Evolutionary conservation across 2,888 invertebrate species (phyloP), one percentile per base, ranked within the genome.

Genomic region (Yponomeuta malinellus): DNA sequence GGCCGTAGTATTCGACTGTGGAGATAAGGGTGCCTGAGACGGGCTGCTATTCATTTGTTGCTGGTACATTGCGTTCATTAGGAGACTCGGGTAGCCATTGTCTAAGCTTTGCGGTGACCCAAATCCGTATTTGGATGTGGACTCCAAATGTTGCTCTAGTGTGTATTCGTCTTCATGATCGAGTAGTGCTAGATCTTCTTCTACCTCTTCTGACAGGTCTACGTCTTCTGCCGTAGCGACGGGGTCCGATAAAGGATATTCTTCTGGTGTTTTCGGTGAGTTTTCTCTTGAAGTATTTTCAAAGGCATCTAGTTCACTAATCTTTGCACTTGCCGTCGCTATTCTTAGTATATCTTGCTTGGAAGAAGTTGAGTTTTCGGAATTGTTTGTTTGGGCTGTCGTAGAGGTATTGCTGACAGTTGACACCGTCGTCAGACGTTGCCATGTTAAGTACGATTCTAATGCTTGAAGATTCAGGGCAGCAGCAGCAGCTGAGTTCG

Each of bases 391-490:
- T 82, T 82, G 85, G 73, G 77, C 83, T 75, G 66, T 80, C 72
- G 75, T 83, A 81, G 73, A 64, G 29, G 88, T 79, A 73, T 79
- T 86, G 74, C 84, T 89, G 70, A 93, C 90, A n/a, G 94, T 91
- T n/a, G 94, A 94, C 70, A 94, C 94, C 37, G 94, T 93, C 69
- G 96, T 96, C 71, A 97, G 93, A 75, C 97, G 94, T 89, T 97
- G 97, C 74, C 97, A 89, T 69, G 97, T 95, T 83, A 97, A 93
- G 90, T 97, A 97, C 67, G 96, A 97, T 92, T 97, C 97, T 73
- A 97, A 89, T 48, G 97, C 97, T 89, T 97, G 97, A 59, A 97
- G 93, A 84, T 97, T 97, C 31, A 97, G 92, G 0, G 97, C 97
- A 63, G 96, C 96, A 63, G 97, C 97, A 10, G 96, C 97, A 5